Conservation (phyloP, 2,113 vertebrate genomes). For the Naja naja region DNA sequence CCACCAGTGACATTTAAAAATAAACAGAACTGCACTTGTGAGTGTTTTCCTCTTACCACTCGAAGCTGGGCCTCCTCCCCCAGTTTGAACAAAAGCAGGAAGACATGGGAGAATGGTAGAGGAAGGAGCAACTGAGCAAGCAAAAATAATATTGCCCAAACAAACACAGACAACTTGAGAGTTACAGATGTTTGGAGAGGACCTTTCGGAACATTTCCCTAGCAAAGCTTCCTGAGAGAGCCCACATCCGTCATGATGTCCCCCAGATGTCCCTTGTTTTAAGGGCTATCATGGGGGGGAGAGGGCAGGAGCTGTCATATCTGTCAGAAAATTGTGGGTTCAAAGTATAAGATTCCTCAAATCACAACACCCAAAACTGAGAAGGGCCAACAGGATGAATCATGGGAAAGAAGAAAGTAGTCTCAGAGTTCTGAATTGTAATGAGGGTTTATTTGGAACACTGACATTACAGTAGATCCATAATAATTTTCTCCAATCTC, state of each 20-base stretch:
- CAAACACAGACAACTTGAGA: background rate
- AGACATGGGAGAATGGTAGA: background rate
- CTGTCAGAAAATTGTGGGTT: background rate
- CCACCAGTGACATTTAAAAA: slow-evolving; percentile 15
- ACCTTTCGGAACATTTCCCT: slow-evolving; percentile 13
- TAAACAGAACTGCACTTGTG: background rate
- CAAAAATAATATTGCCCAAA: background rate
- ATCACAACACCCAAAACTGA: background rate
- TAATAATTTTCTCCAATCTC: background rate
- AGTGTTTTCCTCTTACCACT: background rate
- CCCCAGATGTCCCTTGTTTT: slow-evolving; percentile 16
- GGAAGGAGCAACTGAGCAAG: background rate
- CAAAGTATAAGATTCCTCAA: background rate
- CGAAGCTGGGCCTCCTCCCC: background rate
- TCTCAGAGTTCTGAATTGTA: no score
- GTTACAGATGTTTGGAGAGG: background rate
- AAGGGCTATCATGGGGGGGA: background rate
- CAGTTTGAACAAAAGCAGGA: background rate
- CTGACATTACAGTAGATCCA: background rate
- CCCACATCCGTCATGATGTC: slow-evolving; percentile 3
- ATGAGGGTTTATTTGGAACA: no score
- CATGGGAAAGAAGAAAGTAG: background rate
- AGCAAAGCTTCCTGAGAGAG: slow-evolving; percentile 12
- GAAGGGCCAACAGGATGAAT: background rate
- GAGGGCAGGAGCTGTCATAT: background rate